Evolutionary conservation across 1,140 invertebrate species (phyloP).

Genomic region (Drosophila parvula): DNA sequence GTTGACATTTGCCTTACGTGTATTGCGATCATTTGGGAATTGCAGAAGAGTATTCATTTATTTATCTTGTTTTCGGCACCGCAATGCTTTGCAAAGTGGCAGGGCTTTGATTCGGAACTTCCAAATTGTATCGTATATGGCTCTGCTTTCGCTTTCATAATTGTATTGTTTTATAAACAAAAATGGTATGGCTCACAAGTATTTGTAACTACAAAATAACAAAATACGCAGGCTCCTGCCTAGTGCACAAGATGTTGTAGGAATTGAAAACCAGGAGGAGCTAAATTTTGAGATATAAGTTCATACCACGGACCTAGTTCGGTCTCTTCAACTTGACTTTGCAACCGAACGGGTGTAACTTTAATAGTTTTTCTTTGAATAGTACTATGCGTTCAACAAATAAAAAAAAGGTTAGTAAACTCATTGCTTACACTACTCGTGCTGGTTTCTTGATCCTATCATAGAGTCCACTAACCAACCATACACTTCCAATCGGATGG

Average conservation of each 20-base stretch:
- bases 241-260: neutral
- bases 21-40: slow-evolving; percentile 24
- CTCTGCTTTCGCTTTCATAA: slow-evolving; percentile 2
- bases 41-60: slow-evolving; percentile 6
- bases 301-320: slow-evolving; percentile 13
- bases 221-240: slow-evolving; percentile 20
- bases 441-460: slow-evolving; percentile 5
- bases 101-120: slow-evolving; percentile 35
- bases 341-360: neutral
- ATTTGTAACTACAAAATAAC: slow-evolving; percentile 1
- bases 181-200: slow-evolving; percentile 5
- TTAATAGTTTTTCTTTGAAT: too few relatives aligned
- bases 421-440: neutral
- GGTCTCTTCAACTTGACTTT: slow-evolving; percentile 17
- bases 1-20: slow-evolving; percentile 11
- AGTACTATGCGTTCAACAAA: neutral
- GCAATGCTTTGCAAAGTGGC: slow-evolving; percentile 15
- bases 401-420: neutral
- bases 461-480: neutral
- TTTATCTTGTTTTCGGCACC: slow-evolving; percentile 17
- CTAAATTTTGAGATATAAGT: slow-evolving; percentile 8
- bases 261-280: neutral
- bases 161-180: neutral
- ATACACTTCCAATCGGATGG: slow-evolving; percentile 25
- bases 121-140: slow-evolving; percentile 26